phyloP scores from a whole-genome alignment of 2,113 vertebrate species.

The Panthera uncia region DNA sequence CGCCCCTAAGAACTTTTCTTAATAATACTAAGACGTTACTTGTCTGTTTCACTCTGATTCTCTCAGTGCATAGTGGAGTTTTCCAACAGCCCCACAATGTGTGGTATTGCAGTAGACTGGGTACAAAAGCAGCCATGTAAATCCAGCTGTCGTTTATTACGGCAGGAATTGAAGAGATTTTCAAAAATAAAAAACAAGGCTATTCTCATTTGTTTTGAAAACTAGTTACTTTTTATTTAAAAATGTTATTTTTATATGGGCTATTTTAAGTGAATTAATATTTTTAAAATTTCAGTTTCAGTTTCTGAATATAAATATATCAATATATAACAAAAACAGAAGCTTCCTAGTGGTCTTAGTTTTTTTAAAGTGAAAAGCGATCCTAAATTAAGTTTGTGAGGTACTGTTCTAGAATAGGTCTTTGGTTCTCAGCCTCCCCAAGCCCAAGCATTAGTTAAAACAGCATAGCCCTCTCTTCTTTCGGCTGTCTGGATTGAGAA shows the following conservation, averaged over 20 bases:
- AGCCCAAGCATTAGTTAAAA: background rate
- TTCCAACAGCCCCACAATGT: background rate
- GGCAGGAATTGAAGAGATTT: background rate
- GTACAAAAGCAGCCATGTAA: background rate
- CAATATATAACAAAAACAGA: background rate
- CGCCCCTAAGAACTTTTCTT: background rate
- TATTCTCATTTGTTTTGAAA: background rate
- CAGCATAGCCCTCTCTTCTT: background rate
- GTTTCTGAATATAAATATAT: background rate
- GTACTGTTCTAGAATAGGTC: background rate
- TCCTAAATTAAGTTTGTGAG: background rate
- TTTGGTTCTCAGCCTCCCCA: background rate
- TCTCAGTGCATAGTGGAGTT: background rate
- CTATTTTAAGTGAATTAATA: background rate
- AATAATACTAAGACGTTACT: background rate
- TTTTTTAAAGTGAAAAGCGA: background rate
- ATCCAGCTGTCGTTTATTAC: background rate
- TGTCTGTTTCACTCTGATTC: background rate
- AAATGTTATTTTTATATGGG: background rate
- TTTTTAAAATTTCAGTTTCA: background rate
- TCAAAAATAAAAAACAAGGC: background rate
- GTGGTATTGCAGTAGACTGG: background rate
- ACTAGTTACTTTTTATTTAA: background rate
- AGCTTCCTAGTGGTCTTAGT: background rate
- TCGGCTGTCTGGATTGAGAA: background rate